Evolutionary conservation across 2,888 invertebrate species (phyloP), one percentile per base, ranked within the genome.

Genomic region (Monoplex corrugatus): DNA sequence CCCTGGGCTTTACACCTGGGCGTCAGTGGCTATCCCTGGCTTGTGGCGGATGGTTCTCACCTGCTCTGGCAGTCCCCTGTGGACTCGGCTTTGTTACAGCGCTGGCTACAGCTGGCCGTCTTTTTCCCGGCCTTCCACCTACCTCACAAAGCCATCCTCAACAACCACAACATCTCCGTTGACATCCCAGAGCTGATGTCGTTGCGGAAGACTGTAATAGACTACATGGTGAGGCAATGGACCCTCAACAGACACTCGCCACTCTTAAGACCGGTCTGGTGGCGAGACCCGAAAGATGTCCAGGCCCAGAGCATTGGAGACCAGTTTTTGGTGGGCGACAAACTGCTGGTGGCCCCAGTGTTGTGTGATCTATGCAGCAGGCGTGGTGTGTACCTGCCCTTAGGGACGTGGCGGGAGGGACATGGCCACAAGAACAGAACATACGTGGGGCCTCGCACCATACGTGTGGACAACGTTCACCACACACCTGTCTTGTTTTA

Each of bases 31-130:
- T 92, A 90, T 84, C 89, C 90, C 3, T 89, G 90, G 1, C 86
- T 92, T 0, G 87, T 92, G 19, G 88, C 90, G 2, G 91, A 92
- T 44, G 90, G 88, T 45, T 57, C 63, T 16, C 88, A 90, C 40
- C 45, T 89, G 40, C 72, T 86, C 82, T 78, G 80, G 5, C 38
- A 86, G 16, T 63, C 84, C 10, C 23, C 63, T 10, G 86, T 90
- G 23, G 89, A 88, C n/a, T 87, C 88, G 80, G 90, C 90, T 44
- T 89, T 92, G 68, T 89, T 92, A 44, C 85, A 89, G 32, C 89
- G 91, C 32, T 92, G 92, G 92, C 89, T 92, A 38, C 92, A 92
- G 83, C 89, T 92, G 40, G 90, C 91, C n/a, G 89, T 91, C 32
- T 91, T 92, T 87, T 92, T 90, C 89, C 92, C 92, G 13, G 90